phyloP scores from a whole-genome alignment of 1,140 invertebrate species.

The Polypedilum pembai region DNA sequence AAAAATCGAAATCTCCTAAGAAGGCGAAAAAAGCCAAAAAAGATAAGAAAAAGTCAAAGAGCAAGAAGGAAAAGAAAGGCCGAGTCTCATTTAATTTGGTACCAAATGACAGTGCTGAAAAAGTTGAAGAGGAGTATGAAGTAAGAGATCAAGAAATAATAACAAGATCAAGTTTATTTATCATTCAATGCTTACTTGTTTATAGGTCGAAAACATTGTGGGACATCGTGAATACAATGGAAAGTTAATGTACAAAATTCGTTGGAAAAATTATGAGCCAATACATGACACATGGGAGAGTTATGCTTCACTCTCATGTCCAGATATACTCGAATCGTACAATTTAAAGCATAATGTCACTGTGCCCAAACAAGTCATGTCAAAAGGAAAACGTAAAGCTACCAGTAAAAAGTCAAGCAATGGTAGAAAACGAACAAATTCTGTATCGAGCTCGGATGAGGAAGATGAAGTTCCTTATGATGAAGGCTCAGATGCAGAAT shows the following conservation, averaged over 20 bases:
- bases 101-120: not conserved
- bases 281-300: conserved; percentile 69
- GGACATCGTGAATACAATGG: conserved; percentile 58
- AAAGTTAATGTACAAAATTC: conserved; percentile 59
- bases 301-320: conserved; percentile 60
- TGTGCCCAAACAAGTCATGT: not conserved
- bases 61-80: conserved; percentile 1
- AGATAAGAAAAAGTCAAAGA: not conserved
- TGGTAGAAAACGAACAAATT: not conserved
- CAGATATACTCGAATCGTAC: conserved; percentile 36
- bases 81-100: not conserved
- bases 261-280: conserved; percentile 67
- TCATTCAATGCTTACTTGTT: not conserved
- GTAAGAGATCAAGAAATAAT: not conserved
- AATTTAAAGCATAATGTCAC: not conserved
- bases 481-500: not conserved
- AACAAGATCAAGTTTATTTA: not conserved
- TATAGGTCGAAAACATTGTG: conserved; percentile 56
- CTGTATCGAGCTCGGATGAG: not conserved
- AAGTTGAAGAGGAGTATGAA: not conserved
- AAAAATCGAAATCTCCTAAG: not conserved
- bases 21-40: not conserved
- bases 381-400: not conserved
- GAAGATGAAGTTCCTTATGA: not conserved
- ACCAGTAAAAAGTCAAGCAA: not conserved